Evolutionary conservation across 2,888 invertebrate genomes (phyloP), one percentile per base, ranked within the genome.

Genomic region (Hyposoter didymator): DNA sequence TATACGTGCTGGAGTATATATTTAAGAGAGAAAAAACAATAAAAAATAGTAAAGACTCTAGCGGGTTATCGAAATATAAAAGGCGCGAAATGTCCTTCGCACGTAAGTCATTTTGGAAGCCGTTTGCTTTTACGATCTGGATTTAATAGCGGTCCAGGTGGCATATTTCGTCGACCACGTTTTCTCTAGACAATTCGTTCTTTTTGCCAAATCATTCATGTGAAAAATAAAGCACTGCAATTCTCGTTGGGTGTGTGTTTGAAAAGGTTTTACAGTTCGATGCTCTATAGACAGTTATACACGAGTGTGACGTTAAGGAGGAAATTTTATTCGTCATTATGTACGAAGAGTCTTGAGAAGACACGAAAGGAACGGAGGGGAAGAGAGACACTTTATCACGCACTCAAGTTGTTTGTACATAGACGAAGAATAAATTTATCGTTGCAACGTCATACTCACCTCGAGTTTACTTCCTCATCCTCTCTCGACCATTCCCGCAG

Each of bases 361-460:
- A 64, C 39, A 62, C 45, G 32, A 22, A 45, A 70, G 78, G 59
- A 70, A 32, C 19, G 39, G 17, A 52, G 70, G 39, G 47, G 12
- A 43, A 64, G 7, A 70, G 78, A 74, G 32, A 67, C 69, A 82
- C 69, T 85, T 78, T 82, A 85, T 85, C 82, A 85, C 82, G 78
- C 78, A 78, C 79, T 85, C 79, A 62, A 76, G 76, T 62, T 76
- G 82, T 83, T 85, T 79, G 82, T 82, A 79, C 85, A 80, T 85
- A 82, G 82, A 73, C 79, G 66, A 76, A 75, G 75, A 52, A 79
- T 85, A 82, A 82, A 82, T 85, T 85, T 85, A 82, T 79, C 66
- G 82, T 73, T 80, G 82, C 82, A 76, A 45, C 76, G 79, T 85
- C 85, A 79, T 75, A 80, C 75, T 74, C 69, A 45, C 22, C 72